Conservation (phyloP, 2,888 invertebrate genomes). For the Atherix ibis region DNA sequence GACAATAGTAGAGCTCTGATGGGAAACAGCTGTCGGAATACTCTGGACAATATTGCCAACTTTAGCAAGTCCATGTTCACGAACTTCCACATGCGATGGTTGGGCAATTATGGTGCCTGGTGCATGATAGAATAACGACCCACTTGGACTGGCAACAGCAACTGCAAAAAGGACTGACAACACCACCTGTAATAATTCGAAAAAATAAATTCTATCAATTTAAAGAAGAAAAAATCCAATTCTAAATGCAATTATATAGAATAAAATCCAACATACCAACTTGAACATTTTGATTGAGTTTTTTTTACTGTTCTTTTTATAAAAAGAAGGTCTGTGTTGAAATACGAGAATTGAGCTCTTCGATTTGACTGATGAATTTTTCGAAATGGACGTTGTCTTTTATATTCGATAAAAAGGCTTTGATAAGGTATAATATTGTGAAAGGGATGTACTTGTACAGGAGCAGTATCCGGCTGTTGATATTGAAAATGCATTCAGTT, state of each 20-base stretch:
- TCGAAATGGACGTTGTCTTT: conserved; percentile 5
- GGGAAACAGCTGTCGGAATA: conserved; percentile 28
- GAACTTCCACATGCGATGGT: conserved; percentile 11
- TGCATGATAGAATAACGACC: neutral
- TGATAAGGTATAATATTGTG: too few relatives aligned
- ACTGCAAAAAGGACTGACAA: conserved; percentile 12
- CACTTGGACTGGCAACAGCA: conserved; percentile 11
- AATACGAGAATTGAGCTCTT: conserved; percentile 6
- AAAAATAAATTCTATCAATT: neutral
- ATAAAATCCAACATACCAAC: conserved; percentile 5
- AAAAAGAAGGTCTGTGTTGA: conserved; percentile 8
- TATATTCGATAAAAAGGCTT: too few relatives aligned
- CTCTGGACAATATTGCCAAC: conserved; percentile 12
- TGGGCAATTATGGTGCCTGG: conserved; percentile 9
- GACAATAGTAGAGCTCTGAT: conserved; percentile 34
- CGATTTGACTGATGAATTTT: conserved; percentile 6
- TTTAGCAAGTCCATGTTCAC: conserved; percentile 13
- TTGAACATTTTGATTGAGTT: conserved; percentile 9
- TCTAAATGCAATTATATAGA: neutral
- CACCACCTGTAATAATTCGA: conserved; percentile 11
- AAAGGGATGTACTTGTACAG: too few relatives aligned
- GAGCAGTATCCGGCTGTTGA: conserved; percentile 4
- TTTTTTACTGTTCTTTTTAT: too few relatives aligned
- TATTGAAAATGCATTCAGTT: too few relatives aligned
- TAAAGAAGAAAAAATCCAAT: neutral